Evolutionary conservation across 2,113 vertebrate genomes (phyloP).

Genomic region (Bubalus kerabau): DNA sequence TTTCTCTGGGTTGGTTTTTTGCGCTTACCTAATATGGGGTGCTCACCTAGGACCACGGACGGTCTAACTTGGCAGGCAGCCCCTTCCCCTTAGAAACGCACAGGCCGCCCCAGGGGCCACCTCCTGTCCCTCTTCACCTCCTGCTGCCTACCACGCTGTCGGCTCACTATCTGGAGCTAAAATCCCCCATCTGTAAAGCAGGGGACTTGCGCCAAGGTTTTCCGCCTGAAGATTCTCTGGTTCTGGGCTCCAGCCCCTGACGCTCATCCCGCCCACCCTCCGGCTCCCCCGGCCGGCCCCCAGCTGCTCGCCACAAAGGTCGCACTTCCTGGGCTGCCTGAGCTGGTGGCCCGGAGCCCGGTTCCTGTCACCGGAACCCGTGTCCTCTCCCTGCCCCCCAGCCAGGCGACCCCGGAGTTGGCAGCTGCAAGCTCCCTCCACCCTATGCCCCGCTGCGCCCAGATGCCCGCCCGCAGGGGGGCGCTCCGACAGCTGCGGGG

Average conservation of each 20-base stretch:
- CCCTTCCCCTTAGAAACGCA: not conserved
- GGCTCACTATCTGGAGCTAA: not conserved
- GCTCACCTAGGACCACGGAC: not conserved
- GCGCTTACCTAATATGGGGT: not conserved
- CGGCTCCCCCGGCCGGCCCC: not conserved
- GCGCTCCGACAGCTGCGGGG: not conserved
- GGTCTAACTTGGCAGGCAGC: not conserved
- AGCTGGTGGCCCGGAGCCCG: not conserved
- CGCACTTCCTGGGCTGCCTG: constrained; percentile 9
- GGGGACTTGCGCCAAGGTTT: not conserved
- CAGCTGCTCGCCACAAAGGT: not conserved
- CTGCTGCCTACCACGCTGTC: not conserved
- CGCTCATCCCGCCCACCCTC: not conserved
- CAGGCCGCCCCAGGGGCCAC: not conserved
- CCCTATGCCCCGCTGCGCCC: not conserved
- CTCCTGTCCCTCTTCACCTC: not conserved
- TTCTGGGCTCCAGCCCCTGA: not conserved
- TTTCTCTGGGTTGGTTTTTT: not conserved
- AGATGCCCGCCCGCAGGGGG: constrained; percentile 2
- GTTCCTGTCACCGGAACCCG: constrained; percentile 30
- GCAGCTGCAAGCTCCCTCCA: not conserved
- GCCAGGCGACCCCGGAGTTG: not conserved
- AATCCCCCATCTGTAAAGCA: not conserved
- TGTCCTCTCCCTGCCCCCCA: not conserved
- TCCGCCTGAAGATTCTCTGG: not conserved